Base-by-base conservation (phyloP, 2,797 vertebrate species). In the Streptopelia turtur region DNA sequence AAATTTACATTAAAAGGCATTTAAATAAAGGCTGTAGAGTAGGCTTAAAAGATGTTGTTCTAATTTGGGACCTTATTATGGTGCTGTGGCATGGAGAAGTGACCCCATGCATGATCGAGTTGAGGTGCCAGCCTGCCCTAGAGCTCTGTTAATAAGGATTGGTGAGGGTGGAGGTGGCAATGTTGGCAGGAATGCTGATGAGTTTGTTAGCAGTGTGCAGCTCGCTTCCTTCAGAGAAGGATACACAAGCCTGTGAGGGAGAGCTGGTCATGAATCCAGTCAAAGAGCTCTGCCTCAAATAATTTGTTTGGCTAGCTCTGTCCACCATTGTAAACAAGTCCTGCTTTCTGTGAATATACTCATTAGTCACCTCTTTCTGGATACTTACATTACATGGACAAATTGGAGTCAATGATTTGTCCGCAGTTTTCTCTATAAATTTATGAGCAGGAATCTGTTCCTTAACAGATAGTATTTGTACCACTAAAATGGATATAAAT, bases 1-100 rank as follows among this genome's bases (percentile, higher is more conserved):
- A 88, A 95, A 95, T 96, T 94, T 94, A 93, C 91, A 94, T 93
- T 94, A 94, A 92, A 94, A 90, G 56, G 21, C 64, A 77, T 90
- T 95, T 96, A 95, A 96, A 94, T 94, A 96, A 96, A 94, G 77
- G 52, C 49, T 93, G 60, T 50, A 66, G 80, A 88, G 49, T 74
- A 57, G 0, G 0, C 33, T 82, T 90, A 94, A 94, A 91, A 89
- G 56, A 94, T 90, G 91, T 87, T 95, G 80, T 84, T 95, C 90
- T 60, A 70, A 87, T 88, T 90, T 93, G 56, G 20, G 72, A 83
- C 61, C 86, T 96, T 81, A 88, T 95, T 91, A 91, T 56, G 57
- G 77, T 79, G 59, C 50, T 61, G 53, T 91, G 94, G 63, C 78
- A 45, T 66, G 70, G 63, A 53, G 70, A 91, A 89, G 85, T 94